Conservation (phyloP, 2,797 vertebrate species). For the Coendou prehensilis region DNA sequence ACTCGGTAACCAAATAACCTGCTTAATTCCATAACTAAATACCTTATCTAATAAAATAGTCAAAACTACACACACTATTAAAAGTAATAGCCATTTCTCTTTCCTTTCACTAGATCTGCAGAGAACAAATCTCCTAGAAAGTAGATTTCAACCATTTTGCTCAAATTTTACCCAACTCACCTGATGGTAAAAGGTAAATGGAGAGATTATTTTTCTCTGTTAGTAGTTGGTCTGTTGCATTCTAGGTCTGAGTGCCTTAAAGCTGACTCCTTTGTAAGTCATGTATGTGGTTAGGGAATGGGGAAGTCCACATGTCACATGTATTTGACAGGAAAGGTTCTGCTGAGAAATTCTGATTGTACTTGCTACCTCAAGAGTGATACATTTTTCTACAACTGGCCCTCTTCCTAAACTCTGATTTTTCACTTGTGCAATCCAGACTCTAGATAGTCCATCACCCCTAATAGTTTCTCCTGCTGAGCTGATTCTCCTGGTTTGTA, state of each 20-base stretch:
- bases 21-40: background rate
- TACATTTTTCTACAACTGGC: background rate
- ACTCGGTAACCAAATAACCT: background rate
- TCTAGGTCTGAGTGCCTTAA: background rate
- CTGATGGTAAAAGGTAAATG: background rate
- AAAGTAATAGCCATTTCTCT: background rate
- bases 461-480: background rate
- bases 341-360: background rate
- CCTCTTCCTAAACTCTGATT: background rate
- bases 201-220: background rate
- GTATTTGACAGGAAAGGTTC: background rate
- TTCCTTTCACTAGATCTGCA: background rate
- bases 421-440: background rate
- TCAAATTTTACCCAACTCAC: background rate
- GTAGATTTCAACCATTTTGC: background rate
- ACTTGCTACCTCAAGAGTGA: background rate
- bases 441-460: background rate
- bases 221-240: background rate
- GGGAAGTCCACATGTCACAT: background rate
- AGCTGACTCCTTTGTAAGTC: background rate
- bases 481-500: background rate
- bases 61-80: background rate
- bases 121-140: background rate
- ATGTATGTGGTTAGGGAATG: background rate
- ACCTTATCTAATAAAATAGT: background rate